These are phyloP conservation scores for Eupithecia dodoneata DNA, from an alignment of 2,888 invertebrate species.

Conservation along the genomic window DNA sequence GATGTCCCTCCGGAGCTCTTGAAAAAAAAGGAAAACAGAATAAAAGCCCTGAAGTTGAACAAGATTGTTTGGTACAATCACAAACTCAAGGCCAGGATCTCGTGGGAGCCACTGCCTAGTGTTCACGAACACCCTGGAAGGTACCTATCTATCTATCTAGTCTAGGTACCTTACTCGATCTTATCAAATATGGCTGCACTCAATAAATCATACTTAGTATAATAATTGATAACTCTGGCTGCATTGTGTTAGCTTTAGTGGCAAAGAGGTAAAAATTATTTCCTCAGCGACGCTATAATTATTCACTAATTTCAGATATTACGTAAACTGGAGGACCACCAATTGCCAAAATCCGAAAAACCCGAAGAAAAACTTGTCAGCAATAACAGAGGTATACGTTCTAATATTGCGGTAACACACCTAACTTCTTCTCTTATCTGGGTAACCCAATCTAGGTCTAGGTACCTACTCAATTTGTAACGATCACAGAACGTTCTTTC, in stretches of 20 bases:
- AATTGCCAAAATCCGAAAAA: conserved; percentile 68
- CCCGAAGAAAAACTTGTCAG: conserved; percentile 74
- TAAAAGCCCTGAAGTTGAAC: conserved; percentile 67
- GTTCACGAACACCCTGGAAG: conserved; percentile 55
- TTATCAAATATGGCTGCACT: too few species aligned
- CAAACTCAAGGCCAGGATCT: conserved; percentile 70
- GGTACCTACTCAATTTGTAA: not conserved
- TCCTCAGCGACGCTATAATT: not conserved
- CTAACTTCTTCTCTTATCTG: not conserved
- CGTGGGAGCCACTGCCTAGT: conserved; percentile 66
- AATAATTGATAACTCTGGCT: too few species aligned
- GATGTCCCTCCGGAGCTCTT: conserved; percentile 62
- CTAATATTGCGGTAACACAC: not conserved
- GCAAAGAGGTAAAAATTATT: not conserved
- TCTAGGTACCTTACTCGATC: not conserved
- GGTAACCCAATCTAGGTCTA: not conserved
- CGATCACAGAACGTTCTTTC: not conserved
- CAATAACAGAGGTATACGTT: conserved; percentile 81
- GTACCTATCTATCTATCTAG: conserved; percentile 41
- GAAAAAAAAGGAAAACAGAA: conserved; percentile 59
- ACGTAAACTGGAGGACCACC: conserved; percentile 68
- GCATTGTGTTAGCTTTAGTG: not conserved
- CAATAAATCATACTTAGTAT: too few species aligned
- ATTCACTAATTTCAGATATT: conserved; percentile 59
- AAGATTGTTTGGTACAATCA: conserved; percentile 74